These are phyloP conservation scores for Octopus sinensis DNA, from an alignment of 1,140 invertebrate genomes.

Conservation along the genomic window DNA sequence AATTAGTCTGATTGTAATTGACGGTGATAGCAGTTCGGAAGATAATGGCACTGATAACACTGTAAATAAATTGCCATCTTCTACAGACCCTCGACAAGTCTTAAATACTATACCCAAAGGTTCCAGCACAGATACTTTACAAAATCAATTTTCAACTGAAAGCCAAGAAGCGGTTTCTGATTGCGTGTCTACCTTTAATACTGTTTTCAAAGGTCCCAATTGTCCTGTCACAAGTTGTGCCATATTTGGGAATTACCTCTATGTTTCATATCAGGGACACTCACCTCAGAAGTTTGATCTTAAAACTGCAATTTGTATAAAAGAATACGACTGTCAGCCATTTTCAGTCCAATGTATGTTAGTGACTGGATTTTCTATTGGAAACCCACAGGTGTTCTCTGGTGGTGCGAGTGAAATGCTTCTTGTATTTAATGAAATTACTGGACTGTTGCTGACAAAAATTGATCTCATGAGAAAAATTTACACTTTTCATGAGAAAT, in stretches of 20 bases:
- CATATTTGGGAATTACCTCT: background rate
- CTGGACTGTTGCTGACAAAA: background rate
- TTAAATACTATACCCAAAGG: too few relatives aligned
- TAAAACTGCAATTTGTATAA: background rate
- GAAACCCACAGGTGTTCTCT: background rate
- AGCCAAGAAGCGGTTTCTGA: too few relatives aligned
- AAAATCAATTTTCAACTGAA: too few relatives aligned
- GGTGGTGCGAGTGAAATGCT: background rate
- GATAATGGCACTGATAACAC: too few relatives aligned
- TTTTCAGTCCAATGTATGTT: slow-evolving; percentile 1
- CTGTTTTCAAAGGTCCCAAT: background rate
- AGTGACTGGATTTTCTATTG: background rate
- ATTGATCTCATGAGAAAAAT: background rate
- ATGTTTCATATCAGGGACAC: background rate
- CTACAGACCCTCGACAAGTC: too few relatives aligned
- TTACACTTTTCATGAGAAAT: background rate
- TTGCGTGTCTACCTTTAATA: too few relatives aligned
- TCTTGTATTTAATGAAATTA: background rate
- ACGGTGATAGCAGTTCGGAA: too few relatives aligned
- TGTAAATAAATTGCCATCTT: too few relatives aligned
- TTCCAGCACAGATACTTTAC: too few relatives aligned
- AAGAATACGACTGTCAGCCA: background rate
- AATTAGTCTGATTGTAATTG: too few relatives aligned
- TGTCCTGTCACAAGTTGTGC: background rate
- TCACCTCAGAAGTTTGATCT: background rate